Evolutionary conservation across 2,113 vertebrate species (phyloP), one percentile per base, ranked within the genome.

Genomic region (Mesocricetus auratus): DNA sequence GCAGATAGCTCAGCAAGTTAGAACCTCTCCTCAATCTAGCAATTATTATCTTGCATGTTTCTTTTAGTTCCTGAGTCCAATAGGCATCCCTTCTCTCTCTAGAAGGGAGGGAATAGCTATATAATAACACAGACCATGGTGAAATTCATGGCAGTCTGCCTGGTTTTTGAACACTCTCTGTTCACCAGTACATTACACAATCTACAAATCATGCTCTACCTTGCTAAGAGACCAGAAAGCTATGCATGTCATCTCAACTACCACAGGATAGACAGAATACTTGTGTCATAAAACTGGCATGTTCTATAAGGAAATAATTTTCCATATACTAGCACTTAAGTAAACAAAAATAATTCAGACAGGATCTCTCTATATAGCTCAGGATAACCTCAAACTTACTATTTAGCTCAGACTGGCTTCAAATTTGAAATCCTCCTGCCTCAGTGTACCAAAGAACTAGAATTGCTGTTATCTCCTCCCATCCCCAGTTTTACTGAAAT

Each of bases 161-260:
- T 2, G 58, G 7, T 24, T 36, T 21, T 1, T 62, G 42, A 47
- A 42, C 6, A 3, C 24, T 45, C 62, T 64, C 39, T 53, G 21
- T 13, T 26, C 1, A 19, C 36, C 7, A 50, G 5, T 5, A 31
- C 2, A 29, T 42, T n/a, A 17, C 9, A 3, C 3, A 5, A 42
- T n/a, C 45, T 85, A 12, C 5, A 66, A 13, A 3, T 60, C 16
- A 39, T 4, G 7, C 3, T 33, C 16, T 78, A 2, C 58, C 16
- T 45, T n/a, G 12, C 39, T 92, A n/a, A 86, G n/a, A 47, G 87
- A 42, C 24, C 36, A 50, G 8, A 26, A 12, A 47, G 15, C 26
- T 87, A 26, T 5, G 19, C 29, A 12, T 11, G 4, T 17, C 16
- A 0, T 31, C 42, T 47, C 42, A 78, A 39, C 60, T 21, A 58